Evolutionary conservation across 2,888 invertebrate species (phyloP), one percentile per base, ranked within the genome.

Genomic region (Drosophila prostipennis): DNA sequence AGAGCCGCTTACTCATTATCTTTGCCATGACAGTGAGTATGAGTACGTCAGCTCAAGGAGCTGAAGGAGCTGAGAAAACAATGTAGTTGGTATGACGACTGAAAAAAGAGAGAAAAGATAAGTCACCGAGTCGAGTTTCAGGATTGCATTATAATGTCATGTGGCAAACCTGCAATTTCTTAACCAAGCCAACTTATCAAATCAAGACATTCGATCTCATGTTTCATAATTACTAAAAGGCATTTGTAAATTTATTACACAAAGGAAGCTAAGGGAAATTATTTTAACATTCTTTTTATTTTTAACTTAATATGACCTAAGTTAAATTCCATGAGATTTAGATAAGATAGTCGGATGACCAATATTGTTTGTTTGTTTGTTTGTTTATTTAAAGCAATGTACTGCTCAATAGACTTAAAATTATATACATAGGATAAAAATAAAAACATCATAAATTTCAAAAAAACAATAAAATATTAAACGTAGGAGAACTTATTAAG

Each of bases 1-100:
- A 39, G 43, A 63, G 45, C 23, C 14, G 45, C 63, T 63, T 26
- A 53, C 65, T 65, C 65, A 65, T 65, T 65, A 65, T 64, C 65
- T 39, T 8, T 19, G n/a, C 8, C 11, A 39, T 34, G 48, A 8
- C 32, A 34, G 8, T n/a, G 32, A 23, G 61, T 6, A 49, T 6
- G 48, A 43, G 26, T 6, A 26, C 26, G 5, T 26, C 19, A 14
- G 16, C 32, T 39, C 14, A 39, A 14, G 26, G 14, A 61, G 32
- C 32, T 39, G 23, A 39, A 14, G 26, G 14, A 61, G 32, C 49
- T 64, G 51, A 10, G 51, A 14, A 37, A 51, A 19, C 63, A 61
- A 19, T 32, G 43, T 4, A n/a, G 16, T 32, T 37, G 29, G 29
- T 34, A 45, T 23, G 8, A 37, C 26, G 36, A 29, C 29, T 29